Conservation (phyloP, 2,797 vertebrate genomes). For the Notamacropus eugenii region DNA sequence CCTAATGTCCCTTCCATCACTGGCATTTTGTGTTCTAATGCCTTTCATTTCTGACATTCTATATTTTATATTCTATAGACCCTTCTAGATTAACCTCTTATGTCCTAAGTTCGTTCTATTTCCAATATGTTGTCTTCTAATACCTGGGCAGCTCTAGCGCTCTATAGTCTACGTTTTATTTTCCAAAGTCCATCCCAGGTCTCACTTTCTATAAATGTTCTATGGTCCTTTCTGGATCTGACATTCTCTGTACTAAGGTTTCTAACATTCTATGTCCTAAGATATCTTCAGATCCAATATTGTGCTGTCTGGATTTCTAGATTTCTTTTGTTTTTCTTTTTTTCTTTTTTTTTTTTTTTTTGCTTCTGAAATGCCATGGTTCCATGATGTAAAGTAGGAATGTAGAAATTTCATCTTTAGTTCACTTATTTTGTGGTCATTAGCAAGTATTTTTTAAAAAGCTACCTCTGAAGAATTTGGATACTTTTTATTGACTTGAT, state of each 20-base stretch:
- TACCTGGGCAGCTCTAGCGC: not conserved
- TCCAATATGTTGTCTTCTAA: not conserved
- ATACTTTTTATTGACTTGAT: not conserved
- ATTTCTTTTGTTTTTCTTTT: not conserved
- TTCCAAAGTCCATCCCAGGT: not conserved
- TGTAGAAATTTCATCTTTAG: not conserved
- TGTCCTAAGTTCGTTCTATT: not conserved
- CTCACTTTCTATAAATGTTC: not conserved
- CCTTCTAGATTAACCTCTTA: not conserved
- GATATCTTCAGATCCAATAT: not conserved
- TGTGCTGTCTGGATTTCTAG: not conserved
- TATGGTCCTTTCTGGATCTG: not conserved
- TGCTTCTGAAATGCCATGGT: not conserved
- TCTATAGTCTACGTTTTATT: not conserved
- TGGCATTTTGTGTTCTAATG: not conserved
- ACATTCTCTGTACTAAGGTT: not conserved
- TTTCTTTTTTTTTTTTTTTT: not conserved
- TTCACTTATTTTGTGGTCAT: not conserved
- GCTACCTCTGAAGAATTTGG: not conserved
- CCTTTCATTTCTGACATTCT: not conserved
- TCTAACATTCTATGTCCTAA: not conserved
- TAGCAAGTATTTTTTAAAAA: not conserved
- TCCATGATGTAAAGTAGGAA: not conserved
- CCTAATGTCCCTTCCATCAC: not conserved
- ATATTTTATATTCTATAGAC: not conserved